phyloP scores from a whole-genome alignment of 2,797 vertebrate species.

The Yasuhikotakia modesta region DNA sequence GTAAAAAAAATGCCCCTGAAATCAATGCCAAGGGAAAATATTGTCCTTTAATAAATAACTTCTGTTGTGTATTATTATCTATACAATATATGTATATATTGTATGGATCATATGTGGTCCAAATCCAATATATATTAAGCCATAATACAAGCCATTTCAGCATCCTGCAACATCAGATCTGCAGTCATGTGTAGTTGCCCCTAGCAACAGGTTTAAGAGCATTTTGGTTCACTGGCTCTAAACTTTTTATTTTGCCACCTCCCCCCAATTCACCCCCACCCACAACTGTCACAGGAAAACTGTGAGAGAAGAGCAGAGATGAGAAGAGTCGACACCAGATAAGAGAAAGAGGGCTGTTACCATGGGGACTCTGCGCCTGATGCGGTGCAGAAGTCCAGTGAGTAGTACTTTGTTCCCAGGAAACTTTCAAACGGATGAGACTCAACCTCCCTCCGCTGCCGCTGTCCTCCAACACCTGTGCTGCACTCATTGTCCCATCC shows the following conservation, averaged over 20 bases:
- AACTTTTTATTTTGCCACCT: neutral
- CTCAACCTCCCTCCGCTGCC: too few species aligned
- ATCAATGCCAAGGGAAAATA: neutral
- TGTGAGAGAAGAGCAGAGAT: neutral
- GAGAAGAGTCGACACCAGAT: neutral
- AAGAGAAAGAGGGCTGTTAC: conserved; percentile 73
- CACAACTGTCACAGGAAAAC: neutral
- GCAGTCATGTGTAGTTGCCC: conserved; percentile 53
- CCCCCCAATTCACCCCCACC: neutral
- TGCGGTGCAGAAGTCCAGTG: conserved; percentile 73
- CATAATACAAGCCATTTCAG: conserved; percentile 14
- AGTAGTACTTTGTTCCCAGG: conserved; percentile 72
- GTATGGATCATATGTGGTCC: too few species aligned
- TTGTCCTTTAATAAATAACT: neutral
- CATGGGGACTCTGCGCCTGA: conserved; percentile 80
- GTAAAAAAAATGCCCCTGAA: neutral
- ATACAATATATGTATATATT: too few species aligned
- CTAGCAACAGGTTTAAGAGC: conserved; percentile 52
- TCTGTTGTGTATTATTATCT: neutral
- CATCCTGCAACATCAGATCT: conserved; percentile 29
- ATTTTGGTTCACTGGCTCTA: conserved; percentile 2
- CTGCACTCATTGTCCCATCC: conserved; percentile 67
- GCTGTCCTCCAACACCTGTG: conserved; percentile 64
- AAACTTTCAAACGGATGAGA: conserved; percentile 50
- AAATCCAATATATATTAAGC: neutral